Conservation (phyloP, 2,797 vertebrate species). For the Cuculus canorus region DNA sequence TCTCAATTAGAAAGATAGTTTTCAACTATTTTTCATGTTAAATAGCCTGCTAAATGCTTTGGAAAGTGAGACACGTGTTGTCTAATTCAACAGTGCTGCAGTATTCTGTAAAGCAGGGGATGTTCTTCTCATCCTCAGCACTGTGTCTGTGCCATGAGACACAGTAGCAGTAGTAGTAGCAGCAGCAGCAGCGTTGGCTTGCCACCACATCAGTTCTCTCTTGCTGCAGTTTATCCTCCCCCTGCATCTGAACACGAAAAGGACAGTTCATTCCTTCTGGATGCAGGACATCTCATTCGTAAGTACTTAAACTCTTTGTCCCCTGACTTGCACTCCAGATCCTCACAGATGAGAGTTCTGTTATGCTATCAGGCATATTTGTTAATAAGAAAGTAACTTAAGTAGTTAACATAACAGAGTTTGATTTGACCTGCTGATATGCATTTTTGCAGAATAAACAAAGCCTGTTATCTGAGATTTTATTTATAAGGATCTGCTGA, state of each 20-base stretch:
- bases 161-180: accelerated
- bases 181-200: not conserved
- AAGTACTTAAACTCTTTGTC: not conserved
- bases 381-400: constrained; percentile 69
- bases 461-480: constrained; percentile 68
- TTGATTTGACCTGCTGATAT: constrained; percentile 63
- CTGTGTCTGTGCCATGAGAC: not conserved
- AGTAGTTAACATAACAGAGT: constrained; percentile 70
- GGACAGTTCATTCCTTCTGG: not conserved
- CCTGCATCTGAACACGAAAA: not conserved
- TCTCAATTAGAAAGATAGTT: not conserved
- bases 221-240: not conserved
- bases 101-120: not conserved
- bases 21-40: not conserved
- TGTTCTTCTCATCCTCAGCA: not conserved
- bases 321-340: constrained; percentile 22
- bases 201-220: not conserved
- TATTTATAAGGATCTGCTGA: constrained; percentile 64
- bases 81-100: not conserved
- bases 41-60: not conserved
- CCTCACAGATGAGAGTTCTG: constrained; percentile 25
- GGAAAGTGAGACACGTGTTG: not conserved
- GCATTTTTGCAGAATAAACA: constrained; percentile 70
- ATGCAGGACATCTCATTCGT: not conserved
- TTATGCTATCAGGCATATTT: constrained; percentile 45